phyloP scores from a whole-genome alignment of 2,113 vertebrate genomes.

The Odocoileus hemionus region DNA sequence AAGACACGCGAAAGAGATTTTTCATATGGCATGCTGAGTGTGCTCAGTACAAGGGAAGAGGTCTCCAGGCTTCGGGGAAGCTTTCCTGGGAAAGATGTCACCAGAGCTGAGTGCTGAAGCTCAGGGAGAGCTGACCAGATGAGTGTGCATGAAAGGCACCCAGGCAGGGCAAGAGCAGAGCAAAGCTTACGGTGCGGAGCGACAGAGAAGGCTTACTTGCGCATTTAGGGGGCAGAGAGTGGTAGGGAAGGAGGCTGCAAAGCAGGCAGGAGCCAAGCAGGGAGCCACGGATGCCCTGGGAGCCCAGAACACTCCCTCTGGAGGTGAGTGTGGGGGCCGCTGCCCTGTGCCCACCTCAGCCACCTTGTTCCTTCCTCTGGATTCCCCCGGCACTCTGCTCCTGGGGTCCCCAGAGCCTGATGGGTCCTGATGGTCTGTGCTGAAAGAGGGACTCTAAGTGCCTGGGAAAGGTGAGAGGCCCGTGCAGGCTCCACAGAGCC shows the following conservation, averaged over 20 bases:
- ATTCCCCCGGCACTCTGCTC: neutral
- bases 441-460: neutral
- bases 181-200: neutral
- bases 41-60: neutral
- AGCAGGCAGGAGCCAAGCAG: neutral
- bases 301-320: neutral
- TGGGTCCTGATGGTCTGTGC: neutral
- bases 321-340: neutral
- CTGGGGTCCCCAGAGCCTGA: neutral
- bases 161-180: neutral
- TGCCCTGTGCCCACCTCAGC: neutral
- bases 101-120: neutral
- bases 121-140: neutral
- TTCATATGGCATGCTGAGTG: neutral
- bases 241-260: neutral
- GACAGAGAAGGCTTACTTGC: neutral
- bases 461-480: neutral
- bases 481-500: neutral
- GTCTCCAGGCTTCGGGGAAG: neutral
- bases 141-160: neutral
- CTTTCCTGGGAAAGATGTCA: neutral
- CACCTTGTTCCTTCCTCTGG: neutral
- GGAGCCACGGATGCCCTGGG: rapidly evolving
- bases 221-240: neutral
- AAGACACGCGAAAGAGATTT: neutral